Percentiles rank a stretch among this genome's conserved stretches.
phyloP scores from a whole-genome alignment of 1,140 invertebrate species.

The Coenobita brevimanus region DNA sequence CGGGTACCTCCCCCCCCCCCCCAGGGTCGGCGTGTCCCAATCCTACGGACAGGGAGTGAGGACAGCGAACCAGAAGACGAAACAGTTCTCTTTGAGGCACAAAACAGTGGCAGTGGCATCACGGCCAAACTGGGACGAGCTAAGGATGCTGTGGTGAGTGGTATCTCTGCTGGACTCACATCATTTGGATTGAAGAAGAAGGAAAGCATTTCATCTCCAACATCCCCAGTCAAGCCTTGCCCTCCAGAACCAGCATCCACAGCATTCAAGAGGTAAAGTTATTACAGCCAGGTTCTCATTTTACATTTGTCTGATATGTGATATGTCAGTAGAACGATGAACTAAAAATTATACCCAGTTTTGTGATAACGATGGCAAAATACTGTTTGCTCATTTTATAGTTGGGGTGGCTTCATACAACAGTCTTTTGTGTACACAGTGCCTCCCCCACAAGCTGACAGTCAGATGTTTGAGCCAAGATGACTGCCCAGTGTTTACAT shows the following conservation, averaged over 20 bases:
- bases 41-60: slow-evolving; percentile 55
- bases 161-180: slow-evolving; percentile 50
- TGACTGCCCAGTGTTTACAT: no score
- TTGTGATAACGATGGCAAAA: no score
- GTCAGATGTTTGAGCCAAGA: no score
- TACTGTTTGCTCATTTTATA: no score
- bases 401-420: no score
- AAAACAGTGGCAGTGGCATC: slow-evolving; percentile 42
- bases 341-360: no score
- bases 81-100: slow-evolving; percentile 49
- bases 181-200: slow-evolving; percentile 48
- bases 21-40: slow-evolving; percentile 51
- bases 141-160: slow-evolving; percentile 54
- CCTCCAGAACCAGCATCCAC: background rate
- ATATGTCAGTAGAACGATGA: no score
- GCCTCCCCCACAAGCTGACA: no score
- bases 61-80: slow-evolving; percentile 58
- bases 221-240: slow-evolving; percentile 31
- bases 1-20: background rate
- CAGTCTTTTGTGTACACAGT: no score
- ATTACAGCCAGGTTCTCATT: no score
- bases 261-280: slow-evolving; percentile 30
- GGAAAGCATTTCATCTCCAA: slow-evolving; percentile 42
- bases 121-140: slow-evolving; percentile 54
- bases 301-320: no score